Evolutionary conservation across 2,888 invertebrate genomes (phyloP).

Genomic region (Standfussiana lucernea): DNA sequence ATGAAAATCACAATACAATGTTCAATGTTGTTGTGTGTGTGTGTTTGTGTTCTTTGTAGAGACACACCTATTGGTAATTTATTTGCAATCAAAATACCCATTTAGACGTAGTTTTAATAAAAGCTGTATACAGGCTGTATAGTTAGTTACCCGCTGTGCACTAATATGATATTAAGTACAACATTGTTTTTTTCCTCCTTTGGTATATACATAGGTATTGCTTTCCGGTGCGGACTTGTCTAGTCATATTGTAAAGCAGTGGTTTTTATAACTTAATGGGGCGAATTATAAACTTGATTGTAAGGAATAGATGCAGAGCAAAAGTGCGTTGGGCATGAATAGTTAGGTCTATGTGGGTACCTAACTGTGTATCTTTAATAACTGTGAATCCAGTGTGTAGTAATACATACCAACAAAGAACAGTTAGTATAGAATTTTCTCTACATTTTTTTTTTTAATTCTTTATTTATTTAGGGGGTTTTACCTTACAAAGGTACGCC

Average conservation of each 20-base stretch:
- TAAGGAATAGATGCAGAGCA: not conserved
- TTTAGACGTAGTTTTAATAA: not conserved
- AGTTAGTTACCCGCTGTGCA: not conserved
- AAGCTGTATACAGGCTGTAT: not conserved
- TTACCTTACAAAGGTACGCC: no score
- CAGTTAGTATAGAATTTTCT: no score
- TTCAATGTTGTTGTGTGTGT: no score
- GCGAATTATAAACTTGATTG: not conserved
- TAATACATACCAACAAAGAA: no score
- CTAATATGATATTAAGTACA: not conserved
- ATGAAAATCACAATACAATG: no score
- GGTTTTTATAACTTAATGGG: conserved; percentile 5
- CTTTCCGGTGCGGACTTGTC: conserved; percentile 9
- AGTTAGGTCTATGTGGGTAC: no score
- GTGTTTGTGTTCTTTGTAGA: no score
- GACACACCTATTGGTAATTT: no score
- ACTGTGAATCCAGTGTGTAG: no score
- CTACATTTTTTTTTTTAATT: no score
- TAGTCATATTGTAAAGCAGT: not conserved
- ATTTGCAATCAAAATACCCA: not conserved
- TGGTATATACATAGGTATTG: not conserved
- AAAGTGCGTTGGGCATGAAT: not conserved
- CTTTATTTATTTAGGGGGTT: no score
- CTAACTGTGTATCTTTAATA: no score
- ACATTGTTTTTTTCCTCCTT: not conserved